Evolutionary conservation across 2,113 vertebrate genomes (phyloP), one percentile per base, ranked within the genome.

Genomic region (Tapirus terrestris): DNA sequence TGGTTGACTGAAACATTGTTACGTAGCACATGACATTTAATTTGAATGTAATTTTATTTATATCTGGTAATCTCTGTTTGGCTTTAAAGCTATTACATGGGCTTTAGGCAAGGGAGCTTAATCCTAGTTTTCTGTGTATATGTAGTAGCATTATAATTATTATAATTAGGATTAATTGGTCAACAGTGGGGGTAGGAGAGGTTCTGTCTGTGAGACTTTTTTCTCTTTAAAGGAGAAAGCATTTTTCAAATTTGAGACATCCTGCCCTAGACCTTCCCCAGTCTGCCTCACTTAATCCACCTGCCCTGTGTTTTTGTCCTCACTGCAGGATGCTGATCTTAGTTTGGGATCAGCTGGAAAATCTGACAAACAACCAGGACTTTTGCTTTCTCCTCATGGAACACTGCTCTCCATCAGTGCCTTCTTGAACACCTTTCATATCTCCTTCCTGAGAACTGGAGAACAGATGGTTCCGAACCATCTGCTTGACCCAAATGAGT

Each of bases 21-120:
- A 53, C 14, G 51, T 16, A 53, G 51, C 51, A 53, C 51, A 53
- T 53, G 51, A 53, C 51, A 13, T 88, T 96, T 91, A 39, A 93
- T 93, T 27, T 81, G 6, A 94, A 88, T 90, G 45, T 80, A 72
- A 58, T 48, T 77, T 58, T 63, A 92, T 95, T 82, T 90, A 29
- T 92, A 91, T 65, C 85, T 91, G 61, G 25, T 39, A 53, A 51
- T 87, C 95, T 94, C 93, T 84, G 51, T 88, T 96, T 83, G 77
- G 53, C 14, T 95, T 91, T 96, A 85, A 96, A 96, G 23, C 53
- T 84, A 33, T 70, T 43, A 25, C 9, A 5, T 36, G 43, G 8
- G 27, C 23, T 82, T 92, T 76, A 56, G 65, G 11, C 60, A 79
- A 72, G 94, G 48, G 36, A 76, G 3, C 31, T 77, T 76, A 73